Evolutionary conservation across 2,113 vertebrate species (phyloP), one percentile per base, ranked within the genome.

Genomic region (Syngnathoides biaculeatus): DNA sequence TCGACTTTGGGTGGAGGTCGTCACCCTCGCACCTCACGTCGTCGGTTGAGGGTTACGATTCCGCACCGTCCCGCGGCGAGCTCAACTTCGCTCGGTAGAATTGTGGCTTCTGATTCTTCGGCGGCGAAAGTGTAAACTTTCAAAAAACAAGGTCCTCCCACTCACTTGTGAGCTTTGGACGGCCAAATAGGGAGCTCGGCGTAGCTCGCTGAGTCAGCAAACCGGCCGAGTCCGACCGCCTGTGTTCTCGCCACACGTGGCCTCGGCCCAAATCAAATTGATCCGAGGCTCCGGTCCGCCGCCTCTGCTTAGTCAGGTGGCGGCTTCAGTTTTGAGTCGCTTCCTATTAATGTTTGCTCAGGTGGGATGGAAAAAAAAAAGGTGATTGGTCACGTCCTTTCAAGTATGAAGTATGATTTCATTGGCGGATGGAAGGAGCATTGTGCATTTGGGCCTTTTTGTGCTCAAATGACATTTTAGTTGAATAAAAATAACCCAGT

Each of bases 141-240:
- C 2, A 9, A 20, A 20, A 52, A 24, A 55, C 26, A 55, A 19
- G 30, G 30, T 35, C 59, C 38, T 61, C 59, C 59, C 59, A 22
- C 38, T 22, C 27, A 4, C 22, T 56, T 9, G 8, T 60, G 30
- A 39, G 4, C 5, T 35, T 60, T 4, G 19, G 58, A 20, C 26
- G 8, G 2, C 58, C 35, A 40, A 60, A 40, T n/a, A 60, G 35
- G 27, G 52, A 63, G 30, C 11, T 53, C 12, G 56, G 58, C 39
- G 65, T 58, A 22, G 61, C 70, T 77, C 14, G 14, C 55, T 77
- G 75, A 84, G 59, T 84, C 84, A 86, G 83, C 82, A 62, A 42
- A 43, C 76, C 38, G 22, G 45, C 68, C n/a, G n/a, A n/a, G 50
- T 67, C 64, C 68, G 72, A 74, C 62, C 68, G 72, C 77, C 64